Evolutionary conservation across 37 sponge, comb jelly and placozoan species (phyloP), one percentile per base, ranked within the genome.

Genomic region (Agelas oroides): DNA sequence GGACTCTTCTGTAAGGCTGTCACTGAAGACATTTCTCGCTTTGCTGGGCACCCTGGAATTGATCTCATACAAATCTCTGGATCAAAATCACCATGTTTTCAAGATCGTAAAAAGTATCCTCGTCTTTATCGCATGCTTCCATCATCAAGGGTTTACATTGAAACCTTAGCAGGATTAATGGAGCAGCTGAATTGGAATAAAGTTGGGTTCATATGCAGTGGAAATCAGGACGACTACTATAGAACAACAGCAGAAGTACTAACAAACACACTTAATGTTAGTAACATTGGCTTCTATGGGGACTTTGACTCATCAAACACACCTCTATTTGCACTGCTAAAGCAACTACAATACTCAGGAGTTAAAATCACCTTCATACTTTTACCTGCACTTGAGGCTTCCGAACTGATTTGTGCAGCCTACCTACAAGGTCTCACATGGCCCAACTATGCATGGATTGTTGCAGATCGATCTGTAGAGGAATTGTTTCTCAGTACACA

Each of bases 381-480:
- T 17, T 21, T 72, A 13, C 53, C 73, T 52, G 46, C 46, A 46
- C 30, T 46, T 38, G 20, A 72, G 37, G 53, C 73, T n/a, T 23
- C 53, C 2, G 24, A 28, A 14, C 23, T 72, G 23, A 38, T 72
- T 52, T 72, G 73, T 41, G 24, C 27, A 20, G 73, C 73, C 20
- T 72, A 72, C 30, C 53, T 52, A 6, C 20, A n/a, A 21, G 60
- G 60, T 3, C 60, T 76, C 19, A 76, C 24, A 27, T 76, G 76
- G 76, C 76, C 76, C 14, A 34, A 76, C 1, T 76, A 76, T 58
- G 76, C 37, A 16, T 76, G 76, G 76, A 76, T 76, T 58, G 5
- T 76, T 58, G 1, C 60, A 59, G 76, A 72, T 19, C 2, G 37
- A 34, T 19, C 19, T 5, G 35, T 19, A 33, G 34, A 27, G 6